Conservation (phyloP, 2,888 invertebrate species). For the Synanthedon myopaeformis region DNA sequence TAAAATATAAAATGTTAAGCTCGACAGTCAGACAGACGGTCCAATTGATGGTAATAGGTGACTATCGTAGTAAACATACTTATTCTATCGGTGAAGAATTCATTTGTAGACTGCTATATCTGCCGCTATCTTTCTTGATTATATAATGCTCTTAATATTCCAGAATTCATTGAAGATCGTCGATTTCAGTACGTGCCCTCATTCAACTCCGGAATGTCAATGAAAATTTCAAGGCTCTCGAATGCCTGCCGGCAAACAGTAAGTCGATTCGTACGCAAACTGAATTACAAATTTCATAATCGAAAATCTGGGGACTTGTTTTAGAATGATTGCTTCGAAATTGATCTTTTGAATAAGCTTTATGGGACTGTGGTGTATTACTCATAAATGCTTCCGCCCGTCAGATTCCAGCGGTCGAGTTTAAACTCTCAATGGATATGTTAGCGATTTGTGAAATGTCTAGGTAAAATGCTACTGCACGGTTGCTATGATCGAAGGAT, state of each 20-base stretch:
- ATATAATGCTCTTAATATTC: neutral
- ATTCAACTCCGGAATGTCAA: neutral
- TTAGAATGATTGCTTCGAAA: neutral
- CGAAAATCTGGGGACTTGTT: neutral
- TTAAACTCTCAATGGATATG: too few relatives aligned
- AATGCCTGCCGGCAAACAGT: neutral
- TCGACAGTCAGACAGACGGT: too few relatives aligned
- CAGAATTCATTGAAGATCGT: neutral
- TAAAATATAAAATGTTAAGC: too few relatives aligned
- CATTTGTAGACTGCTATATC: neutral
- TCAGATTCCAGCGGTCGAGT: too few relatives aligned
- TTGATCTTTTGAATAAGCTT: neutral
- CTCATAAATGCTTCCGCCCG: too few relatives aligned
- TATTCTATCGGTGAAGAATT: too few relatives aligned
- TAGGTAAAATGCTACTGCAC: too few relatives aligned
- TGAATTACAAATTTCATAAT: neutral
- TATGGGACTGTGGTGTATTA: too few relatives aligned
- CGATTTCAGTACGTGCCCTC: neutral
- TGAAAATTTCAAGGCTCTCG: neutral
- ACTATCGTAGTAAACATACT: too few relatives aligned
- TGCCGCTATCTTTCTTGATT: neutral
- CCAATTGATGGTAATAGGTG: too few relatives aligned
- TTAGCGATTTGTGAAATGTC: too few relatives aligned
- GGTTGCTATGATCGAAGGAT: too few relatives aligned
- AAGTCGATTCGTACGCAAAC: neutral